phyloP scores from a whole-genome alignment of 1,140 invertebrate genomes.

The Drosophila ironensis region DNA sequence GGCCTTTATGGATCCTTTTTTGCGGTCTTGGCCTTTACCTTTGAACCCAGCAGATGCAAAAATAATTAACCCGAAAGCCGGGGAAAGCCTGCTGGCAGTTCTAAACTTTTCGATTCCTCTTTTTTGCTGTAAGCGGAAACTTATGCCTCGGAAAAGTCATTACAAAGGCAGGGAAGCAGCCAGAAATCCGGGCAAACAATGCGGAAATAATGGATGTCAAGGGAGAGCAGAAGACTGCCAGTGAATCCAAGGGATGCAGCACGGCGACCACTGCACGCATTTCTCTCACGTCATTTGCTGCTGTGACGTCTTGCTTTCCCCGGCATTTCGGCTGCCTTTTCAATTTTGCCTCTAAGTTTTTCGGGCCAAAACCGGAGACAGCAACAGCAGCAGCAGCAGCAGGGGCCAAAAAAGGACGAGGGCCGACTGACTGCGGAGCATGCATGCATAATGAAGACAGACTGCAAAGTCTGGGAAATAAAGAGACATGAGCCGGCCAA shows the following conservation, averaged over 20 bases:
- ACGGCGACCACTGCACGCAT: conserved; percentile 44
- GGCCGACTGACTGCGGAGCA: conserved; percentile 9
- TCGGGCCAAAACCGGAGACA: not conserved
- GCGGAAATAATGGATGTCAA: conserved; percentile 34
- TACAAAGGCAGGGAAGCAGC: conserved; percentile 3
- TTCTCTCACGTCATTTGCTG: conserved; percentile 51
- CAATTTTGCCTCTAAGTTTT: conserved; percentile 46
- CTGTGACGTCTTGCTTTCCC: conserved; percentile 37
- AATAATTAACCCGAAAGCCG: conserved; percentile 50
- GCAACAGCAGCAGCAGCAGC: no score
- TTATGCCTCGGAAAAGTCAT: conserved; percentile 11
- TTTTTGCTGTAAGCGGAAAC: conserved; percentile 28
- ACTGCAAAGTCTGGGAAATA: conserved; percentile 2
- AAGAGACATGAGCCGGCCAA: conserved; percentile 21
- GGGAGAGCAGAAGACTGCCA: not conserved
- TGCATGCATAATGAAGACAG: conserved; percentile 73
- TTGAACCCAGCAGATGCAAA: conserved; percentile 1
- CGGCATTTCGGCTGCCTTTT: conserved; percentile 25
- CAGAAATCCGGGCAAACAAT: conserved; percentile 37
- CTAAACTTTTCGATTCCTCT: no score
- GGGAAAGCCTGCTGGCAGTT: no score
- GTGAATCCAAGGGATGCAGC: conserved; percentile 4
- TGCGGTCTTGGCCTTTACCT: conserved; percentile 19
- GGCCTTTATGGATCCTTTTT: conserved; percentile 14
- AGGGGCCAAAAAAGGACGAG: not conserved